Conservation (phyloP, 2,888 invertebrate genomes). For the Gymnocheta viridis region DNA sequence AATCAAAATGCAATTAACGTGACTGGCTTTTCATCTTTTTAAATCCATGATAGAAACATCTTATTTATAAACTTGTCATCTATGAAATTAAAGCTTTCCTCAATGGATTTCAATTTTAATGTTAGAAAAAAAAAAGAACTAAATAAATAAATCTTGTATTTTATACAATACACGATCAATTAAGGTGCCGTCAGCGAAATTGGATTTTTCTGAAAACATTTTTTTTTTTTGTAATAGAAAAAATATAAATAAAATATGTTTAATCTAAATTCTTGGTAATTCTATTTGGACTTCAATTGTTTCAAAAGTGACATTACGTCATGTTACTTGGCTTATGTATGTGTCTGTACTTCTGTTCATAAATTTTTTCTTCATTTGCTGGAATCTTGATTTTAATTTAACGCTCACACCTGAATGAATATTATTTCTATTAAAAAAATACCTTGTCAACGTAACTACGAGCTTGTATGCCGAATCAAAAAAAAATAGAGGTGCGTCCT, state of each 20-base stretch:
- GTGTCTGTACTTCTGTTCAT: background rate
- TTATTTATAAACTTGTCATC: slow-evolving; percentile 62
- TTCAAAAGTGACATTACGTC: slow-evolving; percentile 66
- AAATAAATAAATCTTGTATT: slow-evolving; percentile 42
- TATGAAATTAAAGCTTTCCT: slow-evolving; percentile 68
- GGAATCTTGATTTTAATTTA: slow-evolving; percentile 71
- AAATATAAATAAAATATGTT: slow-evolving; percentile 6
- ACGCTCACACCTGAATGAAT: slow-evolving; percentile 74
- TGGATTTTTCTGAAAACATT: slow-evolving; percentile 31
- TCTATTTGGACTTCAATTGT: slow-evolving; percentile 40
- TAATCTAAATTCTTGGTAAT: slow-evolving; percentile 59
- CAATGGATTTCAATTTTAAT: slow-evolving; percentile 47
- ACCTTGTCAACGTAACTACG: slow-evolving; percentile 76
- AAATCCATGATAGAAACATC: slow-evolving; percentile 59
- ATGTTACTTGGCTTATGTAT: slow-evolving; percentile 45
- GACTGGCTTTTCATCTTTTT: slow-evolving; percentile 29
- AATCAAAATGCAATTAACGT: slow-evolving; percentile 68
- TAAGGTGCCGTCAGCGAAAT: slow-evolving; percentile 51
- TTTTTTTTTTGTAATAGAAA: background rate
- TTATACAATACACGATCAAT: slow-evolving; percentile 45
- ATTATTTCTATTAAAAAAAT: slow-evolving; percentile 78
- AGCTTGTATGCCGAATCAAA: background rate
- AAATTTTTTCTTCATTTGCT: slow-evolving; percentile 36
- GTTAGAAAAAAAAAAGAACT: slow-evolving; percentile 11
- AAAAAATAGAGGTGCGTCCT: slow-evolving; percentile 72